phyloP scores from a whole-genome alignment of 2,113 vertebrate genomes.

The Puffinus mauretanicus region DNA sequence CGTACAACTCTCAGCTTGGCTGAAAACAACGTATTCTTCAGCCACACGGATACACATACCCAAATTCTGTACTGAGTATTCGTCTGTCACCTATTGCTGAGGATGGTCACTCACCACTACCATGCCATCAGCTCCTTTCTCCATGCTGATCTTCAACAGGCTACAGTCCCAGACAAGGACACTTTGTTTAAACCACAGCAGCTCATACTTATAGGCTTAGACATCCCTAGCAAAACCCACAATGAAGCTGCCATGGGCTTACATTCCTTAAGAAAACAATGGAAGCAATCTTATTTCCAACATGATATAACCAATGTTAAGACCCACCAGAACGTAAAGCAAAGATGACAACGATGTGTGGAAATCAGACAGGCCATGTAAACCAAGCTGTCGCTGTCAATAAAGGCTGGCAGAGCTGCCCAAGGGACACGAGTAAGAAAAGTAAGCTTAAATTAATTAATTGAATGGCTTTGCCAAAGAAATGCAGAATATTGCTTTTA shows the following conservation, averaged over 20 bases:
- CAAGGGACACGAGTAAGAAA: not conserved
- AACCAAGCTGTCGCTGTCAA: not conserved
- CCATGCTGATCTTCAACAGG: not conserved
- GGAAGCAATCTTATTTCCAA: not conserved
- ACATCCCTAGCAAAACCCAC: not conserved
- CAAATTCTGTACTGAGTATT: not conserved
- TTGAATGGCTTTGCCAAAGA: not conserved
- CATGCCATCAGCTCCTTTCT: not conserved
- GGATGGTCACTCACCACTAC: not conserved
- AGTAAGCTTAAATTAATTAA: not conserved
- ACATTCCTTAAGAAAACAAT: not conserved
- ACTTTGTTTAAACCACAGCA: not conserved
- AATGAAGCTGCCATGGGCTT: not conserved
- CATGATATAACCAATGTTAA: not conserved
- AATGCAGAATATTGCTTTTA: not conserved
- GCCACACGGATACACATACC: not conserved
- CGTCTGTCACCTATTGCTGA: not conserved
- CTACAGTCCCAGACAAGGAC: not conserved
- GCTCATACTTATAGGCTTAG: not conserved
- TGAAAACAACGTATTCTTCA: not conserved
- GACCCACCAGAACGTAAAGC: not conserved
- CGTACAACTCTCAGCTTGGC: not conserved
- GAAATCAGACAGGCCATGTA: not conserved
- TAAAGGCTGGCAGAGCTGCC: not conserved
- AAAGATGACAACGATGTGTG: rapidly evolving